phyloP scores from a whole-genome alignment of 2,113 vertebrate genomes.

The Cyphomyrus discorhynchus region DNA sequence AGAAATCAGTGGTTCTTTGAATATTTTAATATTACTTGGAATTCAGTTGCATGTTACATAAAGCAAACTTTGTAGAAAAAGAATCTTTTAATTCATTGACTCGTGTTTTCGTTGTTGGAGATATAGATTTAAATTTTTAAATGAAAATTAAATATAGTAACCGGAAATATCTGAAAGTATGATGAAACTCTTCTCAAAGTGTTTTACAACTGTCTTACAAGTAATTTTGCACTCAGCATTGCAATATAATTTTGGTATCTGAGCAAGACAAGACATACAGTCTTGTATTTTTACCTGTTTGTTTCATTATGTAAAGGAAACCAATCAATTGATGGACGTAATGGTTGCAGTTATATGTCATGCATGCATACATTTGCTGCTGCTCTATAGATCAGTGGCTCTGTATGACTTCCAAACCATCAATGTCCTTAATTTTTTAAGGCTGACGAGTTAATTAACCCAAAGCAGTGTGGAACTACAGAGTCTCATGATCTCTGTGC shows the following conservation, averaged over 20 bases:
- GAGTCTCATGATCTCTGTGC: conserved; percentile 18
- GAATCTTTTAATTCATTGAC: not conserved
- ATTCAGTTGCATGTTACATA: not conserved
- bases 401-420: not conserved
- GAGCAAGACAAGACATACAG: not conserved
- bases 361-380: not conserved
- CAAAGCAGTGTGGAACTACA: not conserved
- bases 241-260: not conserved
- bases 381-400: not conserved
- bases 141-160: not conserved
- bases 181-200: not conserved
- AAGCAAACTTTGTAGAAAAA: not conserved
- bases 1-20: not conserved
- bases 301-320: conserved; percentile 10
- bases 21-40: not conserved
- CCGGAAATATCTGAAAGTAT: not conserved
- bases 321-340: not conserved
- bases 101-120: not conserved
- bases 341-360: not conserved
- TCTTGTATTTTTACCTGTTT: not conserved
- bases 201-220: not conserved
- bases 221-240: not conserved
- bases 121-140: not conserved
- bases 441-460: not conserved
- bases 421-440: not conserved